Evolutionary conservation across 2,888 invertebrate species (phyloP), one percentile per base, ranked within the genome.

Genomic region (Meliscaeva auricollis): DNA sequence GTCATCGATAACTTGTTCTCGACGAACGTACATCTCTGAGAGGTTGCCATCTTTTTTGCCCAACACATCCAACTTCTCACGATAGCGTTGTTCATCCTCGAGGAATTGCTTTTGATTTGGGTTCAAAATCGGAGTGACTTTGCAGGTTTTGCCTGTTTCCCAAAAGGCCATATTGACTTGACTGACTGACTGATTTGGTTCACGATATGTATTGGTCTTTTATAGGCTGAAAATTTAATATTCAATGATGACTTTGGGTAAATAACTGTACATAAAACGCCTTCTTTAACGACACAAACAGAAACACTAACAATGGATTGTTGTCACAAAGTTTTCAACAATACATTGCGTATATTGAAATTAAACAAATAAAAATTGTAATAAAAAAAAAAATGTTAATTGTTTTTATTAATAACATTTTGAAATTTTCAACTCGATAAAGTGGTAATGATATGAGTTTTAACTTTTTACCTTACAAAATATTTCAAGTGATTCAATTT

Each of bases 1-100:
- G 90, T 94, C 94, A 38, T 92, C 90, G 0, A 89, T 80, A 6
- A 35, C 93, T 89, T 95, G 93, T 87, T 93, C 88, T 9, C 90
- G 89, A 50, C 91, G 90, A 9, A 91, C 89, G 72, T 90, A 91
- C 20, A 90, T 89, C 68, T 91, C 90, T 1, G 89, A 89, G 48
- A 91, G 87, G 72, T 88, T 82, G 6, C 72, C 69, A 52, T 77
- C 62, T 17, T 81, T 85, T 17, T 73, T 73, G 3, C 76, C 62
- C 70, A 87, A 9, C 11, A 84, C 70, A 35, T 90, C 88, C 68
- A 92, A 68, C 69, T 91, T 91, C 52, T 91, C 90, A 0, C 91
- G 90, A 41, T 90, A 89, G 8, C 92, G 89, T 38, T 90, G 77
- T 72, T 91, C 90, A 88, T 93, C 92, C 79, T 92, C 91, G 1